phyloP scores from a whole-genome alignment of 2,797 vertebrate genomes.

The Chanos chanos region DNA sequence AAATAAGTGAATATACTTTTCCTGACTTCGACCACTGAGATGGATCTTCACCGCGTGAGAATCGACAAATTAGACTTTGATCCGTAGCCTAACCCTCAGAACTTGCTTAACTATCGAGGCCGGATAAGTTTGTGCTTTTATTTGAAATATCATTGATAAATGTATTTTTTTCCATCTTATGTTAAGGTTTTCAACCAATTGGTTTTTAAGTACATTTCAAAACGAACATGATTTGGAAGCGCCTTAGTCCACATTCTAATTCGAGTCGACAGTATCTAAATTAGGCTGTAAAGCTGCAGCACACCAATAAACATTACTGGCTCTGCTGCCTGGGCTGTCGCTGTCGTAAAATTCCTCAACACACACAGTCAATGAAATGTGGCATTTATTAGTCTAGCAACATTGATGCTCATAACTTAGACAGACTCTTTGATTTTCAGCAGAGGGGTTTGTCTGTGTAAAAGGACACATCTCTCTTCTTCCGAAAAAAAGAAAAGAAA shows the following conservation, averaged over 20 bases:
- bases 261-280: slow-evolving; percentile 21
- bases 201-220: background rate
- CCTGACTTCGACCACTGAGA: no score
- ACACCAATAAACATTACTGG: background rate
- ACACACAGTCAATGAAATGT: slow-evolving; percentile 29
- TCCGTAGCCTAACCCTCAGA: no score
- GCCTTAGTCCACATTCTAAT: slow-evolving; percentile 5
- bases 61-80: no score
- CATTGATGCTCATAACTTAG: slow-evolving; percentile 30
- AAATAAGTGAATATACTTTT: no score
- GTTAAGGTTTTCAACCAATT: no score
- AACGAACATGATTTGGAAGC: background rate
- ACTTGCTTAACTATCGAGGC: no score
- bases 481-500: background rate
- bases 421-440: slow-evolving; percentile 10
- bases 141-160: no score
- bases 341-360: slow-evolving; percentile 27
- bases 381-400: slow-evolving; percentile 35
- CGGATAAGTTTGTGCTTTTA: no score
- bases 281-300: background rate
- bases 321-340: background rate
- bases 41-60: no score
- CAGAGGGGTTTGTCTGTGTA: slow-evolving; percentile 3
- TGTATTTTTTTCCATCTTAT: no score
- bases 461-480: slow-evolving; percentile 3